Evolutionary conservation across 2,797 vertebrate species (phyloP), one percentile per base, ranked within the genome.

Genomic region (Toxotes lorentzi): DNA sequence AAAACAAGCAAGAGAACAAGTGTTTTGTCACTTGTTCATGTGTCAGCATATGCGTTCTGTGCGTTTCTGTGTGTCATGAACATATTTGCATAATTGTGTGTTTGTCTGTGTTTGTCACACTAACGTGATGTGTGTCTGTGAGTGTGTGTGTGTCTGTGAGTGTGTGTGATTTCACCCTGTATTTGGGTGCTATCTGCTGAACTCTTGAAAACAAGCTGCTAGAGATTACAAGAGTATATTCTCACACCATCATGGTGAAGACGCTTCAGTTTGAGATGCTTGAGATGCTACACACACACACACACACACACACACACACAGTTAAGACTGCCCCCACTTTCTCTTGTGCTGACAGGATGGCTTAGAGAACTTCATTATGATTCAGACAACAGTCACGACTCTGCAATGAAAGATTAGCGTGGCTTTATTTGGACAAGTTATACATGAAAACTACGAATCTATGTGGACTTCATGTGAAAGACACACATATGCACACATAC

Each of bases 381-480:
- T 86, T 81, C 81, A 80, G 74, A 86, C 81, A 85, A 81, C 88
- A 85, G 89, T 88, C 88, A 83, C 73, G 82, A 81, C 75, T 61
- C 47, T 13, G 58, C 80, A 58, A 43, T 6, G 50, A 60, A 60
- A 81, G 76, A 89, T 84, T 82, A 88, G 76, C 41, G 27, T 41
- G 51, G 70, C 82, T 89, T 86, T 82, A 88, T 86, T 79, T 87
- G 74, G 79, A 75, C 56, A n/a, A 59, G 19, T 73, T 64, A 70
- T 78, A 86, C 81, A 84, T 60, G 71, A 50, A 79, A 77, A 61
- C 67, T 65, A 60, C 63, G 75, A 73, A 63, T 48, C 35, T 70
- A 61, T 1, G 12, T 79, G 41, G 65, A 69, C 60, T 73, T 85
- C 73, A 48, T 73, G 17, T 67, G 5, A 63, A 62, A 24, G 8